Evolutionary conservation across 2,888 invertebrate species (phyloP).

Genomic region (Taphrorychus bicolor): DNA sequence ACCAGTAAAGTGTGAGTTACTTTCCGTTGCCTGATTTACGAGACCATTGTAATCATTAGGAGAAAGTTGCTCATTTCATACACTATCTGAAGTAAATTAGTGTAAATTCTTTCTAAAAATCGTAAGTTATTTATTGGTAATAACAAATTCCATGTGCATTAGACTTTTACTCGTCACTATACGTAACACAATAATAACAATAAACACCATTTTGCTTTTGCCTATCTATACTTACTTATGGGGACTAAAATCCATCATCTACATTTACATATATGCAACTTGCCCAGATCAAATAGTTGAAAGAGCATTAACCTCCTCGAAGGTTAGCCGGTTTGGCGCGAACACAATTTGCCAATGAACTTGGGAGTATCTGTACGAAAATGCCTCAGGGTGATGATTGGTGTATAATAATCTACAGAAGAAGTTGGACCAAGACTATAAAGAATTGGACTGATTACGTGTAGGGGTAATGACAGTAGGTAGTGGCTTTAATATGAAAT

Average conservation of each 20-base stretch:
- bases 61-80: too few species aligned
- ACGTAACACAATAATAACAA: too few species aligned
- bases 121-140: too few species aligned
- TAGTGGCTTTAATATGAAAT: not conserved
- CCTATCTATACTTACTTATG: constrained; percentile 8
- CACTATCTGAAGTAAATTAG: too few species aligned
- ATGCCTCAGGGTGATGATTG: constrained; percentile 20
- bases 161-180: too few species aligned
- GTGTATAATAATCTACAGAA: constrained; percentile 22
- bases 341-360: constrained; percentile 41
- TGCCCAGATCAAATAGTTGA: constrained; percentile 37
- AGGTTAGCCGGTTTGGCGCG: constrained; percentile 37
- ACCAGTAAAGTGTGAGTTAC: too few species aligned
- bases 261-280: constrained; percentile 37
- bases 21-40: too few species aligned
- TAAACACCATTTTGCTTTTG: too few species aligned
- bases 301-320: constrained; percentile 37
- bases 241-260: constrained; percentile 18
- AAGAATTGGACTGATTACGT: not conserved
- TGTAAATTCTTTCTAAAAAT: too few species aligned
- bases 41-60: too few species aligned
- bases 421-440: constrained; percentile 5
- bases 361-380: constrained; percentile 32
- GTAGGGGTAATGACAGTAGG: not conserved
- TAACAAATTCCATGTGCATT: too few species aligned